These are phyloP conservation scores for Poecilia wingei DNA, from an alignment of 2,797 vertebrate genomes.

Conservation along the genomic window DNA sequence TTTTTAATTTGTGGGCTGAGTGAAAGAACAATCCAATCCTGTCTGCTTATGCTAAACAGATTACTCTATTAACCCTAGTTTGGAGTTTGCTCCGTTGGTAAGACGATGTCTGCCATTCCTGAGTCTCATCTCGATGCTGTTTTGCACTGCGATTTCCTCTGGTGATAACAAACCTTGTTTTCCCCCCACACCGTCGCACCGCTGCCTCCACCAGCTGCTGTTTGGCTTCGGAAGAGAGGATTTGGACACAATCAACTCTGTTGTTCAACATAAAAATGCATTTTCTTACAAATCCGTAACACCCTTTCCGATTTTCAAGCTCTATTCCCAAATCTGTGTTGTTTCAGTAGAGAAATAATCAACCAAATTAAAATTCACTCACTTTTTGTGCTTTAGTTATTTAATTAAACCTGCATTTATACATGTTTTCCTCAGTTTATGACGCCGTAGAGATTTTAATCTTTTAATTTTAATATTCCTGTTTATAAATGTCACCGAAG, in stretches of 20 bases:
- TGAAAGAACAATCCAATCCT: not conserved
- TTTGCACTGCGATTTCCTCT: not conserved
- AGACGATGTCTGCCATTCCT: not conserved
- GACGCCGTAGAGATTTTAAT: not conserved
- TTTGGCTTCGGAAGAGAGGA: not conserved
- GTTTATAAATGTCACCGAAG: not conserved
- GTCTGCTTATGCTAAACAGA: not conserved
- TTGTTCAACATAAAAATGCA: not conserved
- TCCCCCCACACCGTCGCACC: not conserved
- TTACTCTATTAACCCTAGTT: not conserved
- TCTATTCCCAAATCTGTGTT: not conserved
- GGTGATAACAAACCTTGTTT: not conserved
- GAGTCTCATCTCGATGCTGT: not conserved
- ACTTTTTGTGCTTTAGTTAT: not conserved
- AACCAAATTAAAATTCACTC: not conserved
- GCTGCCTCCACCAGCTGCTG: not conserved
- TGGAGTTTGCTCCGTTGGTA: not conserved
- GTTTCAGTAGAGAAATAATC: not conserved
- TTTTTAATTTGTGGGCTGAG: not conserved
- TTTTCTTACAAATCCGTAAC: not conserved
- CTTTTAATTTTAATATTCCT: not conserved
- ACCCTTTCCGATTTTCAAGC: not conserved
- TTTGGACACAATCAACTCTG: not conserved
- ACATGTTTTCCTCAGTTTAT: not conserved
- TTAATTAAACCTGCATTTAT: not conserved